Evolutionary conservation across 1,140 invertebrate genomes (phyloP).

Genomic region (Bombus balteatus): DNA sequence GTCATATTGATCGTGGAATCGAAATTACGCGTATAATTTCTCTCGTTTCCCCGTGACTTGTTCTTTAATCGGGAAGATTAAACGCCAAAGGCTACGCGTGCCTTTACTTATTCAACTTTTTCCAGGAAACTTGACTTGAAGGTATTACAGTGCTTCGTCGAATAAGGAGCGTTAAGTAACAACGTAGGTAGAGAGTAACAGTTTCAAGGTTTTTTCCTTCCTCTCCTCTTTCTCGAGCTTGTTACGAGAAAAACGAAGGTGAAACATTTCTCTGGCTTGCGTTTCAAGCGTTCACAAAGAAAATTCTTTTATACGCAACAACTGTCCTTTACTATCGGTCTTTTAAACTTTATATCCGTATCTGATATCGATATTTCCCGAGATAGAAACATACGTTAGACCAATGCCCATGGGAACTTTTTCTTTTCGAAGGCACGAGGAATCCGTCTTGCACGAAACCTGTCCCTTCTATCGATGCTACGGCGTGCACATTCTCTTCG

Average conservation of each 20-base stretch:
- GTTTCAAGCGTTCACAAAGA: not conserved
- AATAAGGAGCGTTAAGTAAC: slow-evolving; percentile 23
- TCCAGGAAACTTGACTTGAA: not conserved
- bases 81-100: not conserved
- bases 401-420: not conserved
- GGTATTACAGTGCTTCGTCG: not conserved
- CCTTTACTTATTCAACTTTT: not conserved
- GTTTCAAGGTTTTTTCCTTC: not conserved
- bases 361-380: slow-evolving; percentile 7
- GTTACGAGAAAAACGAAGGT: not conserved
- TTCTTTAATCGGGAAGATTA: slow-evolving; percentile 23
- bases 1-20: slow-evolving; percentile 37
- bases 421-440: not conserved
- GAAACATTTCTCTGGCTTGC: slow-evolving; percentile 15
- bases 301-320: slow-evolving; percentile 17
- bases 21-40: slow-evolving; percentile 45
- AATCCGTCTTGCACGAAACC: not conserved
- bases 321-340: not conserved
- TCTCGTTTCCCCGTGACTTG: too few species aligned
- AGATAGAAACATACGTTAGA: too few species aligned
- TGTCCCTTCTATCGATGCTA: not conserved
- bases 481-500: too few species aligned
- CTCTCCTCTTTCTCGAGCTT: not conserved
- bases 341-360: slow-evolving; percentile 23
- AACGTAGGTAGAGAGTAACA: not conserved